A percentile compares a stretch with the other conserved stretches of the same genome.
These are phyloP conservation scores for Sesamia inferens DNA, from an alignment of 2,888 invertebrate species.

Conservation along the genomic window DNA sequence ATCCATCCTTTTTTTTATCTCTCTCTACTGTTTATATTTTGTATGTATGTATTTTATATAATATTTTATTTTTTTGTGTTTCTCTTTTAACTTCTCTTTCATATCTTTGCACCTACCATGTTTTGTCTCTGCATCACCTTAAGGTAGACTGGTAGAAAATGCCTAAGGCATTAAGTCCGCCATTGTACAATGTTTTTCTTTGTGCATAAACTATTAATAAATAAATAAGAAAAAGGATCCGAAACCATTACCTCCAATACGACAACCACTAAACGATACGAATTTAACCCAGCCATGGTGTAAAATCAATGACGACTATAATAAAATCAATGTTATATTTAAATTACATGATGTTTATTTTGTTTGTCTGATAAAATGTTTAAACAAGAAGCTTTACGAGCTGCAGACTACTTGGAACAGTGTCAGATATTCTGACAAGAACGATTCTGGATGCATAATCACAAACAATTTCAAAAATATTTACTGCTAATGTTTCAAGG, in stretches of 20 bases:
- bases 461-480: conserved; percentile 37
- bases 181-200: no score
- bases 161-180: no score
- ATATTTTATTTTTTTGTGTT: no score
- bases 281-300: conserved; percentile 4
- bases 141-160: no score
- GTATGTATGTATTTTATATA: no score
- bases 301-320: conserved; percentile 42
- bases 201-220: no score
- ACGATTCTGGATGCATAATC: conserved; percentile 40
- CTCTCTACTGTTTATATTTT: no score
- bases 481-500: conserved; percentile 28
- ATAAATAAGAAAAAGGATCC: conserved; percentile 9
- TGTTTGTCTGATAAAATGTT: conserved; percentile 21
- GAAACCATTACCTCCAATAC: conserved; percentile 30
- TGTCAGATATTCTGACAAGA: conserved; percentile 38
- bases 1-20: no score
- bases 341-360: conserved; percentile 40
- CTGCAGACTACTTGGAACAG: conserved; percentile 37
- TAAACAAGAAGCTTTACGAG: conserved; percentile 49
- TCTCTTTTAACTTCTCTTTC: no score
- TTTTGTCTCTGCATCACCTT: no score
- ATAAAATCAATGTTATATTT: conserved; percentile 39
- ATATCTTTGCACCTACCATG: no score
- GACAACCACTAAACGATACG: conserved; percentile 15